These are phyloP conservation scores for Paraplagusia blochii DNA, from an alignment of 2,113 vertebrate species.

Conservation along the genomic window DNA sequence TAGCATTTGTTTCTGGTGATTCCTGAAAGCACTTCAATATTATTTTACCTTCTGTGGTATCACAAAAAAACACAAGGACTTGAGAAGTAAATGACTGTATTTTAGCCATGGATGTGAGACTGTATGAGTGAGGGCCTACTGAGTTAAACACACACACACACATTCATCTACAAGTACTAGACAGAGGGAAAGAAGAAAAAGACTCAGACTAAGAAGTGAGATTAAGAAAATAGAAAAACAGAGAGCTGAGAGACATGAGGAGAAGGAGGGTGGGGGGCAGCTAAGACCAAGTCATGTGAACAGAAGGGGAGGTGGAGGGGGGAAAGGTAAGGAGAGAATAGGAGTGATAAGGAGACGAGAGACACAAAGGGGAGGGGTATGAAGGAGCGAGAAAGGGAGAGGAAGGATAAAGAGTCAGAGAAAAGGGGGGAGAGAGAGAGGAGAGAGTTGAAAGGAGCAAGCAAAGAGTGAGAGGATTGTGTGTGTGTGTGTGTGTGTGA, in stretches of 20 bases:
- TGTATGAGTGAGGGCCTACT: constrained; percentile 16
- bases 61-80: constrained; percentile 27
- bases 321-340: not conserved
- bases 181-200: constrained; percentile 12
- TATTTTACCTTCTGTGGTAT: constrained; percentile 26
- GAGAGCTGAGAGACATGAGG: constrained; percentile 24
- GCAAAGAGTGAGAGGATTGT: not conserved
- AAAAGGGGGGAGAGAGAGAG: constrained; percentile 46
- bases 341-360: not conserved
- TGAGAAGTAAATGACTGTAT: constrained; percentile 35
- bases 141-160: constrained; percentile 51
- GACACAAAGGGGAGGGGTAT: constrained; percentile 12
- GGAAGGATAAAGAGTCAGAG: not conserved
- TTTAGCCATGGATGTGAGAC: constrained; percentile 38
- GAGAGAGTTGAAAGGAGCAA: constrained; percentile 4
- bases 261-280: not conserved
- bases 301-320: not conserved
- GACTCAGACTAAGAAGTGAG: constrained; percentile 23
- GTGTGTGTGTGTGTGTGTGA: too few species aligned
- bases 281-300: not conserved
- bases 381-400: constrained; percentile 9
- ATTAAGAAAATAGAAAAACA: constrained; percentile 38
- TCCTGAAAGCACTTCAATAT: too few species aligned
- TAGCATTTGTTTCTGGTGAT: too few species aligned
- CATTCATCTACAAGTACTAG: constrained; percentile 25